Percentiles rank a stretch among this genome's conserved stretches.
Conservation (phyloP, 2,113 vertebrate genomes). For the Hiodon alosoides region DNA sequence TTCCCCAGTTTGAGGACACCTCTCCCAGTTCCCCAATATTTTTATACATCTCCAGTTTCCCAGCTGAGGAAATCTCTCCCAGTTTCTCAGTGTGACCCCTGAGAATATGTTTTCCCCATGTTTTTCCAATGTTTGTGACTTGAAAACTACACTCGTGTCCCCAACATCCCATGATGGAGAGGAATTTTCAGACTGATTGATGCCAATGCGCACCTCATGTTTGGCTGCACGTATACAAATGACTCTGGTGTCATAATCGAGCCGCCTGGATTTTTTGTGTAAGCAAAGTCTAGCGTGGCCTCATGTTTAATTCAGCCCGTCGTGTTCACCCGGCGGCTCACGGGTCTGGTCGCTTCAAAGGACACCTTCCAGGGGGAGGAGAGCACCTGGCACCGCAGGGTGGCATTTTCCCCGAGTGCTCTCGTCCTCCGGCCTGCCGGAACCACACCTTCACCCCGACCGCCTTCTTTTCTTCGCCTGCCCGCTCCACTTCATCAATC, state of each 20-base stretch:
- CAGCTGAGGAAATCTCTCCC: too few species aligned
- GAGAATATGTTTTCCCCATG: too few species aligned
- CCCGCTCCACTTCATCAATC: slow-evolving; percentile 20
- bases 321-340: slow-evolving; percentile 37
- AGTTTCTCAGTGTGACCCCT: too few species aligned
- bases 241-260: slow-evolving; percentile 32
- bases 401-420: slow-evolving; percentile 30
- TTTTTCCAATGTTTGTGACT: too few species aligned
- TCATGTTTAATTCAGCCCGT: slow-evolving; percentile 38
- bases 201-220: slow-evolving; percentile 31
- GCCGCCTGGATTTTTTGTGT: background rate
- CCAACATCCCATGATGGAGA: too few species aligned
- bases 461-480: slow-evolving; percentile 22
- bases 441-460: slow-evolving; percentile 23
- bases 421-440: slow-evolving; percentile 19
- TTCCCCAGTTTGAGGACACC: too few species aligned
- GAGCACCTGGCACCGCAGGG: slow-evolving; percentile 38
- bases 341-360: slow-evolving; percentile 30
- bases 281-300: slow-evolving; percentile 40
- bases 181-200: slow-evolving; percentile 14
- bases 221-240: slow-evolving; percentile 25
- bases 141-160: too few species aligned
- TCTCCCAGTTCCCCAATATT: too few species aligned
- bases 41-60: too few species aligned
- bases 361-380: slow-evolving; percentile 23